phyloP scores from a whole-genome alignment of 2,888 invertebrate species.

The Oscheius sp. region DNA sequence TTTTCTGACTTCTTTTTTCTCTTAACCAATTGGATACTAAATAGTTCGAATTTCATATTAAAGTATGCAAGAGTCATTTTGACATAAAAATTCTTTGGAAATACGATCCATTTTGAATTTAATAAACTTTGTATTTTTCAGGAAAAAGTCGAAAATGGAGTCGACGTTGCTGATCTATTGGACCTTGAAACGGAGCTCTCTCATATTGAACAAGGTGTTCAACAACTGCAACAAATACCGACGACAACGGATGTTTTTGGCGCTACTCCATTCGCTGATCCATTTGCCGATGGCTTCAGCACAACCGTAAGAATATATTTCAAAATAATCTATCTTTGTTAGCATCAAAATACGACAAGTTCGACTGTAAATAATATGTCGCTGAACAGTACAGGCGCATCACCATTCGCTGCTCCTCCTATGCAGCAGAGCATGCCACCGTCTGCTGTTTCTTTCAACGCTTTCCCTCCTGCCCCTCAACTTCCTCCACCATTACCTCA shows the following conservation, averaged over 20 bases:
- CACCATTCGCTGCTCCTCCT: background rate
- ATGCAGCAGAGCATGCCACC: background rate
- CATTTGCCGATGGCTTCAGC: constrained; percentile 51
- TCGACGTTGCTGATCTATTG: constrained; percentile 68
- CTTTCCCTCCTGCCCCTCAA: background rate
- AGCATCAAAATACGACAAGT: background rate
- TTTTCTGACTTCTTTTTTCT: no score
- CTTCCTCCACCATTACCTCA: background rate
- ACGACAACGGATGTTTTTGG: constrained; percentile 48
- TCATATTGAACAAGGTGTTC: constrained; percentile 64
- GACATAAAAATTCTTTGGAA: constrained; percentile 1
- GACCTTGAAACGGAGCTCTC: constrained; percentile 69
- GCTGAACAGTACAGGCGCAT: background rate
- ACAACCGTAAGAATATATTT: constrained; percentile 32
- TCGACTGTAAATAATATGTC: background rate
- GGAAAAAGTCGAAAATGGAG: constrained; percentile 45
- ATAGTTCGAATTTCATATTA: background rate
- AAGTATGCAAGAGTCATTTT: background rate
- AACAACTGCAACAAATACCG: constrained; percentile 59
- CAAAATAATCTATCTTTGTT: background rate
- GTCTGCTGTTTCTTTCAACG: background rate
- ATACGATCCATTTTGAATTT: no score
- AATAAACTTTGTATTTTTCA: constrained; percentile 37
- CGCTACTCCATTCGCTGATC: constrained; percentile 49
- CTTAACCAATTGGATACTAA: no score